Conservation (phyloP, 2,113 vertebrate species). For the Beaufortia kweichowensis region DNA sequence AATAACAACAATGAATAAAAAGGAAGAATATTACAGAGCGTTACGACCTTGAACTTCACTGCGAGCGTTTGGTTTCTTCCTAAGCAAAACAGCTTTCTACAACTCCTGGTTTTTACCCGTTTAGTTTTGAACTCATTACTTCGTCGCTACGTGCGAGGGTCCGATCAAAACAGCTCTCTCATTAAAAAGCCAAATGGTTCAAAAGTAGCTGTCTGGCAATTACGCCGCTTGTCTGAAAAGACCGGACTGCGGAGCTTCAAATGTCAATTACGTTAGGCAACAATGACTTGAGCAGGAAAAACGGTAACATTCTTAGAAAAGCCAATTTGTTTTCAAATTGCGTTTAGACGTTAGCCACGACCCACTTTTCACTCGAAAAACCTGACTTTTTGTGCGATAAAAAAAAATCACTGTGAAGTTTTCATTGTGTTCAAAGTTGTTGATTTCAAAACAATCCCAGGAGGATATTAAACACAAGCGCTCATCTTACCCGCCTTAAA, state of each 20-base stretch:
- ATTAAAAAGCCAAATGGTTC: conserved; percentile 55
- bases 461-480: background rate
- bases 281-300: background rate
- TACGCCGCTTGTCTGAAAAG: conserved; percentile 44
- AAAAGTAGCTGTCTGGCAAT: conserved; percentile 47
- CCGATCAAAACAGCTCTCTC: conserved; percentile 54
- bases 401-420: conserved; percentile 13
- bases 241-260: conserved; percentile 34
- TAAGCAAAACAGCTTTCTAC: conserved; percentile 51
- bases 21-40: conserved; percentile 38
- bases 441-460: conserved; percentile 28
- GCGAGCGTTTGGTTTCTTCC: conserved; percentile 36
- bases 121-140: conserved; percentile 53
- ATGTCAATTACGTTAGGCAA: conserved; percentile 43
- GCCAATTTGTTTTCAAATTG: conserved; percentile 26
- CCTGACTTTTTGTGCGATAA: background rate
- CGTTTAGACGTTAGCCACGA: conserved; percentile 12
- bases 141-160: conserved; percentile 39
- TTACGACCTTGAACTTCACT: conserved; percentile 51
- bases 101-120: conserved; percentile 45
- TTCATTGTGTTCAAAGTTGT: background rate
- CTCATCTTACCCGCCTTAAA: background rate
- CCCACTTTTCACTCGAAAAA: conserved; percentile 12
- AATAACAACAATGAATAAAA: conserved; percentile 29
- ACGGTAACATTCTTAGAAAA: conserved; percentile 9